phyloP scores from a whole-genome alignment of 1,140 invertebrate genomes.

The Bicyclus anynana region DNA sequence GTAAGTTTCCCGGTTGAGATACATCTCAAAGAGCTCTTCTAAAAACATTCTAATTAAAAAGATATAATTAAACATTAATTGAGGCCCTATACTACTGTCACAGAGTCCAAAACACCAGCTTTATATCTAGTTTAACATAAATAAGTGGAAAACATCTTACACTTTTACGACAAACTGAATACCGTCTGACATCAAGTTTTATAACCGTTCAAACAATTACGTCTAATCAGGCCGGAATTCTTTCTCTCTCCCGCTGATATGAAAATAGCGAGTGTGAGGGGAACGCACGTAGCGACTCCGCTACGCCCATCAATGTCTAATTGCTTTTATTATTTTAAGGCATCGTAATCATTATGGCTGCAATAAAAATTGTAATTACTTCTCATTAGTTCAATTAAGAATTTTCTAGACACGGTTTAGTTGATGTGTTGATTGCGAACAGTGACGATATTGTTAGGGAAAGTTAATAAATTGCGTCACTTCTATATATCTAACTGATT shows the following conservation, averaged over 20 bases:
- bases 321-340: slow-evolving; percentile 78
- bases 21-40: too few relatives aligned
- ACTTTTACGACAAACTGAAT: slow-evolving; percentile 71
- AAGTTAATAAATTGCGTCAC: slow-evolving; percentile 52
- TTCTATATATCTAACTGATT: too few relatives aligned
- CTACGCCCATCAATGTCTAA: slow-evolving; percentile 74
- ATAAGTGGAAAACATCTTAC: slow-evolving; percentile 53
- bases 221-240: slow-evolving; percentile 59
- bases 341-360: slow-evolving; percentile 75
- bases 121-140: slow-evolving; percentile 41
- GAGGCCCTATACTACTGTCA: background rate
- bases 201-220: slow-evolving; percentile 75
- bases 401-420: slow-evolving; percentile 74
- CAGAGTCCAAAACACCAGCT: background rate
- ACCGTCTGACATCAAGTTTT: slow-evolving; percentile 74
- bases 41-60: too few relatives aligned
- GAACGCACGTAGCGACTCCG: slow-evolving; percentile 47
- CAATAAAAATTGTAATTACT: slow-evolving; percentile 77
- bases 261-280: slow-evolving; percentile 33
- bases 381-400: slow-evolving; percentile 77
- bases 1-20: too few relatives aligned
- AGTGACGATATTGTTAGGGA: slow-evolving; percentile 51
- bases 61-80: background rate
- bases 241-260: slow-evolving; percentile 33
- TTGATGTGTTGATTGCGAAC: slow-evolving; percentile 67